Base-by-base conservation (phyloP, 2,888 invertebrate species). In the Athripsodes cinereus region DNA sequence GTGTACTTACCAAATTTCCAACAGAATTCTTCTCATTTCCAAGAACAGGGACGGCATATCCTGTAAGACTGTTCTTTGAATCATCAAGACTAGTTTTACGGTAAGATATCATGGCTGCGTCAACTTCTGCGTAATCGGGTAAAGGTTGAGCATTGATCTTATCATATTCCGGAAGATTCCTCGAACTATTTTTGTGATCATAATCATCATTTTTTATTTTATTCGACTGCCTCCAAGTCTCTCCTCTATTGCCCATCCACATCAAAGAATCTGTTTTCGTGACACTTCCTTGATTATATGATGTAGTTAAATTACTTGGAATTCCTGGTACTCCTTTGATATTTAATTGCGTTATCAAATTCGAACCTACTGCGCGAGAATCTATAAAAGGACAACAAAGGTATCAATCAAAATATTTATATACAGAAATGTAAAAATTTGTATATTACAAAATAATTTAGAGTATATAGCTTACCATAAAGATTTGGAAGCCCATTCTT, bases 1-100 rank as follows among this genome's bases (percentile, higher is more conserved):
- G 16, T 6, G 21, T 52, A 72, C 79, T 79, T 73, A 84, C 83
- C 78, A 81, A 71, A 62, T 81, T 81, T 69, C 80, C 81, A 64
- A 78, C 80, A 67, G 79, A 77, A 69, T 81, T 76, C 65, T 82
- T 75, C 40, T 80, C 79, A 65, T 82, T 81, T 22, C 83, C 83
- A 65, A 88, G 85, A 64, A 93, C 79, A 57, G 92, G 90, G 18
- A 92, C 92, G 70, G 61, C 92, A 70, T 93, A 93, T 1, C 92
- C 92, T 19, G 92, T 90, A 2, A 90, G 90, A 1, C 88, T 87
- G 10, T 35, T 55, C 49, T 44, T 57, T 2, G 58, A 46, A 22
- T 62, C 62, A 26, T 63, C 61, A 1, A 61, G 46, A 66, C 80
- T 84, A 58, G 78, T 78, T 64, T 76, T 78, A 75, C 76, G 73